Percentiles rank a stretch among this genome's conserved stretches.
phyloP scores from a whole-genome alignment of 2,888 invertebrate species.

The Macrophya annulata region DNA sequence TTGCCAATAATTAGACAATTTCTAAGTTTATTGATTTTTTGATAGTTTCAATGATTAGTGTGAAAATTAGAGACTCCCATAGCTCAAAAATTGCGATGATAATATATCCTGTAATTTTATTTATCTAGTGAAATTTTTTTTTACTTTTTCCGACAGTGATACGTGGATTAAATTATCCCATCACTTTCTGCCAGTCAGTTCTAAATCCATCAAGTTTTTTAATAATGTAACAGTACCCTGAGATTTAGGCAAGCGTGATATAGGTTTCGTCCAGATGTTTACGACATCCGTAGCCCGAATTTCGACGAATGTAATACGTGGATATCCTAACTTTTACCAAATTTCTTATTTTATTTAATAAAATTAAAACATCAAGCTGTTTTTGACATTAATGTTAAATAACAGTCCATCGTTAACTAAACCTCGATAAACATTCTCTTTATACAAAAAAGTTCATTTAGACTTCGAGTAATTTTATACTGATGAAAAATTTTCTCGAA shows the following conservation, averaged over 20 bases:
- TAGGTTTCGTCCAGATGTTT: constrained; percentile 13
- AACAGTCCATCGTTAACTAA: neutral
- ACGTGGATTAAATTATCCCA: neutral
- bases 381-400: neutral
- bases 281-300: neutral
- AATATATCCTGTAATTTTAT: neutral
- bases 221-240: neutral
- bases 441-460: neutral
- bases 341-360: neutral
- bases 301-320: neutral
- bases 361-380: neutral
- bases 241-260: neutral
- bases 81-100: neutral
- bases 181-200: constrained; percentile 13
- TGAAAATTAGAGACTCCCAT: neutral
- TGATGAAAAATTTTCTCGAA: too few species aligned
- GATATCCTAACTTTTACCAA: neutral
- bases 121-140: neutral
- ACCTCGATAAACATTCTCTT: neutral
- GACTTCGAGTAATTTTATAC: neutral
- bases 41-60: neutral
- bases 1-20: neutral
- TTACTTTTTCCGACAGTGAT: neutral
- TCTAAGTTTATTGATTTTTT: neutral
- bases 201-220: constrained; percentile 4